phyloP scores from a whole-genome alignment of 2,113 vertebrate genomes.

The Labeo catla region DNA sequence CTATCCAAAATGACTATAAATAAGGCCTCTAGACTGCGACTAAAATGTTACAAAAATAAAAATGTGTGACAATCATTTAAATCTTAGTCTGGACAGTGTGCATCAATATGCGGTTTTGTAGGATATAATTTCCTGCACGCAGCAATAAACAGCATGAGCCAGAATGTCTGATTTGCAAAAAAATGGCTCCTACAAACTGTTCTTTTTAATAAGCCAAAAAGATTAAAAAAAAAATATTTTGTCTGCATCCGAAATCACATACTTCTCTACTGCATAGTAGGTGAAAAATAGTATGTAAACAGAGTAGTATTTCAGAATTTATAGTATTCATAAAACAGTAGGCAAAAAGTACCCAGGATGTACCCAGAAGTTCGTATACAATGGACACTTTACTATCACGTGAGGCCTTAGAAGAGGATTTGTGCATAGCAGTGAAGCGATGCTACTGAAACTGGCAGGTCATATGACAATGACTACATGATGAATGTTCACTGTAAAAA shows the following conservation, averaged over 20 bases:
- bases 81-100: background rate
- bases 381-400: background rate
- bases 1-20: background rate
- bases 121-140: background rate
- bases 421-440: no score
- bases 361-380: background rate
- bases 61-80: background rate
- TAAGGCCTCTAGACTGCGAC: background rate
- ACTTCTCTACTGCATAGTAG: no score
- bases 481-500: no score
- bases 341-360: no score
- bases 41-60: background rate
- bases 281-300: no score
- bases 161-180: background rate
- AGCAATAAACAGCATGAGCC: background rate
- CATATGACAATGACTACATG: no score
- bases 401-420: no score
- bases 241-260: background rate
- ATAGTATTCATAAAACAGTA: no score
- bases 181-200: background rate
- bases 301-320: no score
- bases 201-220: background rate
- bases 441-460: no score
- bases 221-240: no score
- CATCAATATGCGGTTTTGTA: background rate